phyloP scores from a whole-genome alignment of 2,888 invertebrate genomes.

The Arrhopalites spinosus region DNA sequence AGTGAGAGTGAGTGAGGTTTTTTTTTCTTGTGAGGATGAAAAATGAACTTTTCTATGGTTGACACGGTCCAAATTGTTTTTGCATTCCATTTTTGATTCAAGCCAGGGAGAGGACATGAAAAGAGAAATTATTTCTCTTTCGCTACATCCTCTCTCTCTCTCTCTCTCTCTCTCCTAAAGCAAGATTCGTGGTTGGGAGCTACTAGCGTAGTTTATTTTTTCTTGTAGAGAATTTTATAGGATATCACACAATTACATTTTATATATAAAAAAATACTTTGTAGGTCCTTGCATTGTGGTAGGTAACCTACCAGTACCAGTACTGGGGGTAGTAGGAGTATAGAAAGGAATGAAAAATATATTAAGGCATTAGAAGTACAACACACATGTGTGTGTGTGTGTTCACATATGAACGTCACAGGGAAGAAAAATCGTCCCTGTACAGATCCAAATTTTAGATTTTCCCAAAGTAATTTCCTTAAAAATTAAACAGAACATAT shows the following conservation, averaged over 20 bases:
- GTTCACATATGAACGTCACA: constrained; percentile 15
- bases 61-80: constrained; percentile 57
- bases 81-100: constrained; percentile 57
- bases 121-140: constrained; percentile 46
- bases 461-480: constrained; percentile 41
- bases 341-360: not conserved
- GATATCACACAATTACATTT: too few relatives aligned
- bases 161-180: too few relatives aligned
- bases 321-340: not conserved
- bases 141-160: constrained; percentile 14
- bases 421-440: constrained; percentile 36
- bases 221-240: too few relatives aligned
- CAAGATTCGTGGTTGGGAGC: too few relatives aligned
- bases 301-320: not conserved
- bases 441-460: constrained; percentile 46
- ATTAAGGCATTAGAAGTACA: not conserved
- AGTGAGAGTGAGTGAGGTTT: constrained; percentile 1
- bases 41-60: constrained; percentile 56
- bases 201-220: too few relatives aligned
- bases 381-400: not conserved
- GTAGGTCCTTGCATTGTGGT: not conserved
- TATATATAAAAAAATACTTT: too few relatives aligned
- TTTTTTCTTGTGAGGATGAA: constrained; percentile 49
- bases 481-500: constrained; percentile 37
- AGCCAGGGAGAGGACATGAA: constrained; percentile 33